A percentile compares a stretch with the other conserved stretches of the same genome.
Conservation (phyloP, 2,113 vertebrate species). For the Clarias gariepinus region DNA sequence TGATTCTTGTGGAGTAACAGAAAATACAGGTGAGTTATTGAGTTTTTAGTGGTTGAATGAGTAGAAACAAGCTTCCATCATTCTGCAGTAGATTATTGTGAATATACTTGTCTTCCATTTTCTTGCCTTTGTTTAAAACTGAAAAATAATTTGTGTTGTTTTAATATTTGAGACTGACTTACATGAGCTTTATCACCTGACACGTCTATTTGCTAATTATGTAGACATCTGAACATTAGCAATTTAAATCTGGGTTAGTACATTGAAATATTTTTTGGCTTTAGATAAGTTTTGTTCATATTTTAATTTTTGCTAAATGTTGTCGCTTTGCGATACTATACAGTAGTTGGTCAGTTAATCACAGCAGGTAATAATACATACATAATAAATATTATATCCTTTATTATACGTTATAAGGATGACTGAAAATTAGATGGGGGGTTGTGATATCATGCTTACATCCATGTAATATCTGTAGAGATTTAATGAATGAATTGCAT, state of each 20-base stretch:
- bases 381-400: neutral
- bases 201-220: too few relatives aligned
- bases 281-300: neutral
- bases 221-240: neutral
- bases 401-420: neutral
- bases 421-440: neutral
- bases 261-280: neutral
- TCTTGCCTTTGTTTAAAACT: neutral
- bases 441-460: neutral
- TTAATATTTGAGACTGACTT: neutral
- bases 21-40: conserved; percentile 64
- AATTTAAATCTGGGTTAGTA: neutral
- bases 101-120: neutral
- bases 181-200: neutral
- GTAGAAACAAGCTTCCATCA: neutral
- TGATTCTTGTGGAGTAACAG: conserved; percentile 23
- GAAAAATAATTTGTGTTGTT: neutral
- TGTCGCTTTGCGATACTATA: neutral
- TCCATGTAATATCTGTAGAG: neutral
- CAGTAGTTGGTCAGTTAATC: neutral
- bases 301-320: neutral
- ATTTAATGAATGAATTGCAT: neutral
- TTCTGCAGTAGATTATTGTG: neutral
- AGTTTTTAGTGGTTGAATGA: neutral
- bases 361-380: neutral